phyloP scores from a whole-genome alignment of 2,797 vertebrate species.

The Scyliorhinus canicula region DNA sequence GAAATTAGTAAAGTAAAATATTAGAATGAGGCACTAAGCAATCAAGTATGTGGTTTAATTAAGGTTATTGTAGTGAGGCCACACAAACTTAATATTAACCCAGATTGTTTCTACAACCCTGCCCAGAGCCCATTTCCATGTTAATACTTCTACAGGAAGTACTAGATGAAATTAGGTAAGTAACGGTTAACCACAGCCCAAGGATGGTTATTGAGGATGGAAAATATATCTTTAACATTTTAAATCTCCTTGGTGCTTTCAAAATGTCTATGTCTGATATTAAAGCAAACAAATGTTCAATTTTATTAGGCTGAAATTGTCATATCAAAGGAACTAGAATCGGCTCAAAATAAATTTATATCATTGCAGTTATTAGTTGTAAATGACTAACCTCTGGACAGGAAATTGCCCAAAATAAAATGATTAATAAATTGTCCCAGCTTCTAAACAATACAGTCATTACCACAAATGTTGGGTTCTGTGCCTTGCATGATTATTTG shows the following conservation, averaged over 20 bases:
- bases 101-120: neutral
- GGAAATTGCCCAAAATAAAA: conserved; percentile 7
- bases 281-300: neutral
- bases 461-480: conserved; percentile 13
- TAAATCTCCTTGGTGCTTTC: neutral
- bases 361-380: neutral
- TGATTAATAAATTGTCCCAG: neutral
- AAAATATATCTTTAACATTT: neutral
- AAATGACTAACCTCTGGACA: neutral
- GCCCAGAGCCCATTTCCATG: too few relatives aligned
- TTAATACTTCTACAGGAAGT: neutral
- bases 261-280: neutral
- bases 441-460: conserved; percentile 2
- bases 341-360: neutral
- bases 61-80: neutral
- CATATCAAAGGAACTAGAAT: neutral
- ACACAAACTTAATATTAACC: neutral
- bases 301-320: neutral
- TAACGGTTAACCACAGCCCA: neutral
- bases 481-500: neutral
- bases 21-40: neutral
- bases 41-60: neutral
- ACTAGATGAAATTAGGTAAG: neutral
- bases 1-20: neutral
- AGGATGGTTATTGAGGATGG: neutral